A percentile compares a stretch with the other conserved stretches of the same genome.
Conservation (phyloP, 2,797 vertebrate species). For the Tamandua tetradactyla region DNA sequence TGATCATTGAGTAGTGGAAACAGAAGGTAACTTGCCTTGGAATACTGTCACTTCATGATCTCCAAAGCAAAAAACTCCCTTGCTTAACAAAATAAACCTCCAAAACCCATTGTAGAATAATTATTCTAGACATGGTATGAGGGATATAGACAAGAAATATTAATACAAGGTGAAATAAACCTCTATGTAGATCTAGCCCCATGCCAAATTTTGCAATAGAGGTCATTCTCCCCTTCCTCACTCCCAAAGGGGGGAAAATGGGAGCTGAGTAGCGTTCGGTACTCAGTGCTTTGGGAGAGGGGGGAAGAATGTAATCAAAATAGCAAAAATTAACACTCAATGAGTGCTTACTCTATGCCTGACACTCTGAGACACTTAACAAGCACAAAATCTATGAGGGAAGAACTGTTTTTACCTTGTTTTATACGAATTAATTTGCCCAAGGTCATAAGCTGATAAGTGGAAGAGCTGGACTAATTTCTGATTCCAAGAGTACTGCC, state of each 20-base stretch:
- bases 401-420: neutral
- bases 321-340: neutral
- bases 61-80: neutral
- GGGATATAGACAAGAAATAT: neutral
- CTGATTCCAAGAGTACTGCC: neutral
- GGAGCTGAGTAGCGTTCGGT: neutral
- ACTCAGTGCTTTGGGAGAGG: neutral
- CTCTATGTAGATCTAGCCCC: neutral
- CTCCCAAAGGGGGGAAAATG: neutral
- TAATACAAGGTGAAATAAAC: neutral
- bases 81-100: too few relatives aligned
- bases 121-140: too few relatives aligned
- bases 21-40: slow-evolving; percentile 1
- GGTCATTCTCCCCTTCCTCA: neutral
- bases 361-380: neutral
- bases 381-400: neutral
- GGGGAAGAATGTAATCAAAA: neutral
- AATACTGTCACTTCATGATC: neutral
- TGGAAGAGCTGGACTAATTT: neutral
- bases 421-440: neutral
- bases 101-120: too few relatives aligned
- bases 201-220: neutral
- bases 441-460: neutral
- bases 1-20: neutral
- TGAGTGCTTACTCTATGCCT: neutral